A percentile compares a stretch with the other conserved stretches of the same genome.
Conservation (phyloP, 1,140 invertebrate species). For the Cepaea nemoralis region DNA sequence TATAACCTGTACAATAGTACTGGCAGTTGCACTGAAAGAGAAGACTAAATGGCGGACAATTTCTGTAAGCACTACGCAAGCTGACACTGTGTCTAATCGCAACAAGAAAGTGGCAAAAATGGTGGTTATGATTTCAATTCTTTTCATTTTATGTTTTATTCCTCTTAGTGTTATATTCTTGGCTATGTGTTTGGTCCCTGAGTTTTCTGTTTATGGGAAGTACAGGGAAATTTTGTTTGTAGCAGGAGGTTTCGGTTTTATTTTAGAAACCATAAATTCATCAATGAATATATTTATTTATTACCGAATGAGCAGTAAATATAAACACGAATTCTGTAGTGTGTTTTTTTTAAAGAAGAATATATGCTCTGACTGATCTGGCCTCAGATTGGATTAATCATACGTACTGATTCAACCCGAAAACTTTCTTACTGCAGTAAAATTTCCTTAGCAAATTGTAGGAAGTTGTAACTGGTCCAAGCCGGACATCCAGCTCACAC, state of each 20-base stretch:
- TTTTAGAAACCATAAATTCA: neutral
- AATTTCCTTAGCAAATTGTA: no score
- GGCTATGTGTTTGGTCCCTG: neutral
- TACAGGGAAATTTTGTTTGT: conserved; percentile 3
- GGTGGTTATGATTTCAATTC: conserved; percentile 19
- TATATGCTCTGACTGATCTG: no score
- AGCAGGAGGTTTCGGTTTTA: neutral
- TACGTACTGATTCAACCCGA: no score
- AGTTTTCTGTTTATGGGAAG: neutral
- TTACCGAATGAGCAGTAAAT: conserved; percentile 9
- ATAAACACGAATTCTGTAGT: neutral
- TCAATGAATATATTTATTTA: conserved; percentile 31
- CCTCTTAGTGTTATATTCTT: neutral
- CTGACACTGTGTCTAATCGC: neutral
- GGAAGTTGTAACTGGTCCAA: no score
- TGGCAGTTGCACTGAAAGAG: neutral
- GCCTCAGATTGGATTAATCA: no score
- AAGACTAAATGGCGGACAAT: conserved; percentile 3
- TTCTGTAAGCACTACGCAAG: neutral
- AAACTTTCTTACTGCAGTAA: no score
- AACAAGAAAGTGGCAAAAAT: conserved; percentile 11
- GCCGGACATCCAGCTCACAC: no score
- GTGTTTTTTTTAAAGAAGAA: neutral
- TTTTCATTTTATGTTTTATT: conserved; percentile 11
- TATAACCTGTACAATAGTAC: neutral